Conservation (phyloP, 1,140 invertebrate genomes). For the Bradysia coprophila region DNA sequence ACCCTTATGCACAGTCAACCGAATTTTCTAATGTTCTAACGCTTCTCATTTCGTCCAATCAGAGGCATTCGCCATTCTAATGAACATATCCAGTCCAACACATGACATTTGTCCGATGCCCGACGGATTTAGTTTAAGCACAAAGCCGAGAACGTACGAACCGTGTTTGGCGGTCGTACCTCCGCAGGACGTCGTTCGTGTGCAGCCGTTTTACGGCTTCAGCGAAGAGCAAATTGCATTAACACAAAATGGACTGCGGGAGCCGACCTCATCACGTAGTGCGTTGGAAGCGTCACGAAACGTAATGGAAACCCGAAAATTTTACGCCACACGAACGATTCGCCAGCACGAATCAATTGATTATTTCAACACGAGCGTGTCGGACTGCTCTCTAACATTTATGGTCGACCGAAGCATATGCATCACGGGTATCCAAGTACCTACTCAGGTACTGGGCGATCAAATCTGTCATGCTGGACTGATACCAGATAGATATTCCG, state of each 20-base stretch:
- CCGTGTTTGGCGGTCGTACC: not conserved
- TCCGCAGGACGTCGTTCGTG: too few species aligned
- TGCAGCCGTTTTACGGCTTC: conserved; percentile 1
- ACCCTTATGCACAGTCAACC: too few species aligned
- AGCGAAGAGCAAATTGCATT: conserved; percentile 1
- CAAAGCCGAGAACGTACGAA: conserved; percentile 12
- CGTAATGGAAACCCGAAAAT: conserved; percentile 28
- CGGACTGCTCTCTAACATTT: conserved; percentile 57
- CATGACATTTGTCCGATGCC: conserved; percentile 41
- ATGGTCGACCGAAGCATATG: conserved; percentile 61
- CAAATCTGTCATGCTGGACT: conserved; percentile 24
- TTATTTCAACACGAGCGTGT: conserved; percentile 45
- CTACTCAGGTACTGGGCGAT: conserved; percentile 35
- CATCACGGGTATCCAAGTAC: conserved; percentile 44
- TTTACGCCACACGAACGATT: conserved; percentile 42
- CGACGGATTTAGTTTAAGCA: conserved; percentile 37
- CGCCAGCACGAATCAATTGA: conserved; percentile 40
- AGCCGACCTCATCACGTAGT: conserved; percentile 7
- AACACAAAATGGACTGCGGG: not conserved
- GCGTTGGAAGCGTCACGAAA: conserved; percentile 12
- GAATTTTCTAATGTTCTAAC: too few species aligned
- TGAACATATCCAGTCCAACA: conserved; percentile 54
- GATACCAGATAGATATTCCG: conserved; percentile 34
- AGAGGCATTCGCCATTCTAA: conserved; percentile 60
- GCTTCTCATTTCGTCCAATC: too few species aligned